Evolutionary conservation across 2,113 vertebrate genomes (phyloP).

Genomic region (Labrus mixtus): DNA sequence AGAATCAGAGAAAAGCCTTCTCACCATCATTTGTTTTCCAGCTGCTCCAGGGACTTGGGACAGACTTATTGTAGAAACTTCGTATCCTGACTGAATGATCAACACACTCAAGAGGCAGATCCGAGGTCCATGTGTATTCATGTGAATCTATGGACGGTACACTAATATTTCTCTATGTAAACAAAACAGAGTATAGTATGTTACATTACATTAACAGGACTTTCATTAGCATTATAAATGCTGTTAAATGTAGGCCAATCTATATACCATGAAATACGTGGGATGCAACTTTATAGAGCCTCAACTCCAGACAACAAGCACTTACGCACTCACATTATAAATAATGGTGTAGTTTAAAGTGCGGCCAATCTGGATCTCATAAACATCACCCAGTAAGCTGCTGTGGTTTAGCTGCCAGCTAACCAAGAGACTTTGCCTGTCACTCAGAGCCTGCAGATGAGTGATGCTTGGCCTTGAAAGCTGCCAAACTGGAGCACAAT

Average conservation of each 20-base stretch:
- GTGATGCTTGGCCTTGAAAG: slow-evolving; percentile 26
- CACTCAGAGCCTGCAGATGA: slow-evolving; percentile 15
- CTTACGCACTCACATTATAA: slow-evolving; percentile 50
- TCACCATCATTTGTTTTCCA: slow-evolving; percentile 72
- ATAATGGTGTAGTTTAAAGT: slow-evolving; percentile 35
- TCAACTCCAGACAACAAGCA: background rate
- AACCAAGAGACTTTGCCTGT: slow-evolving; percentile 44
- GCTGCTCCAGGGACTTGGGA: slow-evolving; percentile 63
- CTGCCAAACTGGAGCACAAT: slow-evolving; percentile 13
- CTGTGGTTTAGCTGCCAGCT: slow-evolving; percentile 52
- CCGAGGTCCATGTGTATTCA: slow-evolving; percentile 58
- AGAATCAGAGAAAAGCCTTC: background rate
- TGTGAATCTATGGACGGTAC: background rate
- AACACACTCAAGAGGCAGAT: slow-evolving; percentile 73
- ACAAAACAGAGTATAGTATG: background rate
- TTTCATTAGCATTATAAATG: background rate
- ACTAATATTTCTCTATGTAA: slow-evolving; percentile 58
- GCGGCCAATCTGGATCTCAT: slow-evolving; percentile 70
- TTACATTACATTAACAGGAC: background rate
- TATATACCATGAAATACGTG: background rate
- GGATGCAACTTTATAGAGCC: background rate
- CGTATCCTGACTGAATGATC: slow-evolving; percentile 77
- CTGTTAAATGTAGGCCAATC: background rate
- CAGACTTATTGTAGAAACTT: slow-evolving; percentile 35
- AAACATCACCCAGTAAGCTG: background rate